Evolutionary conservation across 30 jellyfish, hydroid and myxozoan species (phyloP), one percentile per base, ranked within the genome.

Genomic region (Chrysaora quinquecirrha): DNA sequence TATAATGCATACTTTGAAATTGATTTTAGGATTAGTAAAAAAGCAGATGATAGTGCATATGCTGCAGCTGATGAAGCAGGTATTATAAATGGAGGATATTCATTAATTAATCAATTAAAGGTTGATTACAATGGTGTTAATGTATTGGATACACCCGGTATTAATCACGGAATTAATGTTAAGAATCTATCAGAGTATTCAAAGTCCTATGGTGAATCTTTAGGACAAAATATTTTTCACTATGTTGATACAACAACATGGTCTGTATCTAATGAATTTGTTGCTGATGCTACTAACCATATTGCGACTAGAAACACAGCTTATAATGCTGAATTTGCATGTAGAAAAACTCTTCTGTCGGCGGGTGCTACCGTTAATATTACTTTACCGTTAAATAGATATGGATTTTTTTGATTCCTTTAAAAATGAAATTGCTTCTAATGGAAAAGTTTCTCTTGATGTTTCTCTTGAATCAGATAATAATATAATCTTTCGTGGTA

Each of bases 301-400:
- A 3, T 58, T 3, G 33, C 71, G 10, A 58, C 32, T 3, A 3
- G 71, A 21, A 27, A 58, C 71, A 20, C 14, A 38, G 14, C 6
- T 38, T 58, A 58, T 27, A 58, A 72, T 24, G 77, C 28, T 2
- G 86, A 77, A 19, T 75, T 75, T 75, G 86, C 86, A 75, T 47
- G 29, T 56, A 75, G 86, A 48, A 75, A 75, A 29, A 34, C 74
- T 6, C 86, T 58, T 9, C 86, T 75, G 20, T 28, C 86, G 21
- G 86, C 38, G 1, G 58, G 86, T 48, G 82, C 70, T 29, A 20
- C 20, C 29, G 32, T 10, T 29, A 69, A 69, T 48, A 69, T 43
- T 3, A 69, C 30, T 32, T 24, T 69, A 49, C 86, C 62, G 3
- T 72, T 75, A 46, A 48, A 49, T 75, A 27, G 86, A n/a, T 75